A percentile compares a stretch with the other conserved stretches of the same genome.
Evolutionary conservation across 2,113 vertebrate species (phyloP).

Genomic region (Nothoprocta perdicaria): DNA sequence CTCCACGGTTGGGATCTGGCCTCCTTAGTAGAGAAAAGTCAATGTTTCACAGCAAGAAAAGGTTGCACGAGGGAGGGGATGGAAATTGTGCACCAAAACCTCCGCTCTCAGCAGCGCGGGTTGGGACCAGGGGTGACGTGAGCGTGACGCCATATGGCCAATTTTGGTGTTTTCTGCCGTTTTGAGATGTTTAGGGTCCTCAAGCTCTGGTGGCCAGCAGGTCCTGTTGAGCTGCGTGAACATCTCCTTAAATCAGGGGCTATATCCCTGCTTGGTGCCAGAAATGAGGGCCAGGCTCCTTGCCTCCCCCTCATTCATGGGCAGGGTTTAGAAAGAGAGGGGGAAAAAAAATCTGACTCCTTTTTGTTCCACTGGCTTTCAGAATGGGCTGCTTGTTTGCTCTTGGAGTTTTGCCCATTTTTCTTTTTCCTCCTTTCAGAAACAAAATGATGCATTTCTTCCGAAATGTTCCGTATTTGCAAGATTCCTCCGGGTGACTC

Average conservation of each 20-base stretch:
- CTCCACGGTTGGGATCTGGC: fast-evolving
- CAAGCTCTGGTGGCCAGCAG: fast-evolving
- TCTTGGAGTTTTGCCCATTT: slow-evolving; percentile 24
- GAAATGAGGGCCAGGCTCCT: neutral
- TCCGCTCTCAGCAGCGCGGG: fast-evolving
- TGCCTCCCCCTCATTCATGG: neutral
- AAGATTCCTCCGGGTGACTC: neutral
- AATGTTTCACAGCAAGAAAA: neutral
- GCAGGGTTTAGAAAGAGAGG: neutral
- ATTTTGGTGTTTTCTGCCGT: neutral
- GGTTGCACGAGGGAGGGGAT: neutral
- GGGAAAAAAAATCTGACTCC: neutral
- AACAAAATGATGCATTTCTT: neutral
- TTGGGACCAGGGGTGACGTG: neutral
- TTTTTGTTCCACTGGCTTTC: slow-evolving; percentile 15
- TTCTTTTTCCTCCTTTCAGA: neutral
- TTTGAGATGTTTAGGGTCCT: neutral
- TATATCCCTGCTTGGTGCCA: neutral
- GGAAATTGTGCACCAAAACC: neutral
- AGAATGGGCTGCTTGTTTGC: slow-evolving; percentile 33
- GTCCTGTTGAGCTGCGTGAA: neutral
- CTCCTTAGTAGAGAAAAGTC: neutral
- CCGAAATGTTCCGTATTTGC: neutral
- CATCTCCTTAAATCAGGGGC: neutral
- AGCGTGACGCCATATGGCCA: fast-evolving